Evolutionary conservation across 2,888 invertebrate genomes (phyloP).

Genomic region (Serripes groenlandicus): DNA sequence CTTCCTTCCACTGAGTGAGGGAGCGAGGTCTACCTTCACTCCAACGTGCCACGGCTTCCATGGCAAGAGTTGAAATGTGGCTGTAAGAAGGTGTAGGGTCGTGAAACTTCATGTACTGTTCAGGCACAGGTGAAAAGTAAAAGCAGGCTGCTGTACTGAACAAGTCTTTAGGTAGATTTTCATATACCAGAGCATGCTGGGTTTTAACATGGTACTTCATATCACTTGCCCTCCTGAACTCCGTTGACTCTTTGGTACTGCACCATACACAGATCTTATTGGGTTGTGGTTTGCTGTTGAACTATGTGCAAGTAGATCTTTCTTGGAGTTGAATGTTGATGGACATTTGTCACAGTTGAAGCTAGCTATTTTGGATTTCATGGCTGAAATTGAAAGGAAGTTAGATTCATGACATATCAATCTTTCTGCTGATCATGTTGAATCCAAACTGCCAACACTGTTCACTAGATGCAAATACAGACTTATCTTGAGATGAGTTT

Average conservation of each 20-base stretch:
- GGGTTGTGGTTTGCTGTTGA: slow-evolving; percentile 4
- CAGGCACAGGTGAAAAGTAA: background rate
- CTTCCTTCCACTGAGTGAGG: background rate
- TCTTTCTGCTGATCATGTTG: too few relatives aligned
- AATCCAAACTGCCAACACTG: too few relatives aligned
- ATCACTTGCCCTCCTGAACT: slow-evolving; percentile 1
- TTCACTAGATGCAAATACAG: too few relatives aligned
- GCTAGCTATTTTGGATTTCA: background rate
- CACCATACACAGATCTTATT: slow-evolving; percentile 4
- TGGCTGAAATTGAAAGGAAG: too few relatives aligned
- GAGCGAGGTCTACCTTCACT: background rate
- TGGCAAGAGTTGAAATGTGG: background rate
- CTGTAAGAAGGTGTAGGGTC: background rate
- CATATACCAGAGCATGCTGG: background rate
- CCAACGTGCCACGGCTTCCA: background rate
- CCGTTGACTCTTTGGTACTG: background rate
- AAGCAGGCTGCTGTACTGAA: background rate
- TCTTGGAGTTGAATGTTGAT: background rate
- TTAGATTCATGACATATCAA: too few relatives aligned
- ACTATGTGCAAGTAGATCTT: background rate
- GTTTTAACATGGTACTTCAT: background rate
- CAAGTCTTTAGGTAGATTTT: background rate
- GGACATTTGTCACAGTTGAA: background rate
- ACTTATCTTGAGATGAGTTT: too few relatives aligned
- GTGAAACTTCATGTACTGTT: background rate